Evolutionary conservation across 2,113 vertebrate species (phyloP).

Genomic region (Oenanthe melanoleuca): DNA sequence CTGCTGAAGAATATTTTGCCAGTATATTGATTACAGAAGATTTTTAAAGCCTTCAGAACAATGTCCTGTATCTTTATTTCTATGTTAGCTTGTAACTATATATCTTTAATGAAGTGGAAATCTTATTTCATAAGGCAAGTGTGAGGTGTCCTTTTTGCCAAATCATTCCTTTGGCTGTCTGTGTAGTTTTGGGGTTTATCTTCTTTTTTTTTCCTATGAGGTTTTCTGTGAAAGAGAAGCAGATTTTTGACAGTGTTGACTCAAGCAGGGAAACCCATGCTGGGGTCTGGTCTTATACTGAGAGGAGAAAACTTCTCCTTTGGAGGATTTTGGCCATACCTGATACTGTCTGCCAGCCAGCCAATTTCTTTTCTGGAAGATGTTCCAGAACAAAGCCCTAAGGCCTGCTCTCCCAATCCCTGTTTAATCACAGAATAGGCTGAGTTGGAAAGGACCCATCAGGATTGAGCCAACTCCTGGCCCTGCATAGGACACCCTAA

Average conservation of each 20-base stretch:
- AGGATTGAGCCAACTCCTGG: background rate
- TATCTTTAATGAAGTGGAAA: background rate
- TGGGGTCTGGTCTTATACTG: background rate
- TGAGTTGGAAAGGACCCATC: background rate
- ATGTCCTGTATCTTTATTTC: background rate
- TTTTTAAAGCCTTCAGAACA: background rate
- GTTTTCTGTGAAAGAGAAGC: background rate
- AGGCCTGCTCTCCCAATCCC: background rate
- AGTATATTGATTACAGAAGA: conserved; percentile 32
- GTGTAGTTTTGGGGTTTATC: background rate
- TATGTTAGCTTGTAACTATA: background rate
- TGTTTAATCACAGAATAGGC: background rate
- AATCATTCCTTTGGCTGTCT: background rate
- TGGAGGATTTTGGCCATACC: background rate
- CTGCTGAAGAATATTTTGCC: background rate
- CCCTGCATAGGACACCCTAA: background rate
- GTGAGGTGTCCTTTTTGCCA: background rate
- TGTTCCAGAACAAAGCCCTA: background rate
- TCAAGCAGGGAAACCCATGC: background rate
- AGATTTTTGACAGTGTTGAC: background rate
- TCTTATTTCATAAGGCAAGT: background rate
- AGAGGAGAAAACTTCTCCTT: background rate
- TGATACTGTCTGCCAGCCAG: background rate
- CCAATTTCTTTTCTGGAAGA: background rate
- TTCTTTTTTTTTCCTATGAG: background rate